phyloP scores from a whole-genome alignment of 2,797 vertebrate genomes.

The Chrysolophus pictus region DNA sequence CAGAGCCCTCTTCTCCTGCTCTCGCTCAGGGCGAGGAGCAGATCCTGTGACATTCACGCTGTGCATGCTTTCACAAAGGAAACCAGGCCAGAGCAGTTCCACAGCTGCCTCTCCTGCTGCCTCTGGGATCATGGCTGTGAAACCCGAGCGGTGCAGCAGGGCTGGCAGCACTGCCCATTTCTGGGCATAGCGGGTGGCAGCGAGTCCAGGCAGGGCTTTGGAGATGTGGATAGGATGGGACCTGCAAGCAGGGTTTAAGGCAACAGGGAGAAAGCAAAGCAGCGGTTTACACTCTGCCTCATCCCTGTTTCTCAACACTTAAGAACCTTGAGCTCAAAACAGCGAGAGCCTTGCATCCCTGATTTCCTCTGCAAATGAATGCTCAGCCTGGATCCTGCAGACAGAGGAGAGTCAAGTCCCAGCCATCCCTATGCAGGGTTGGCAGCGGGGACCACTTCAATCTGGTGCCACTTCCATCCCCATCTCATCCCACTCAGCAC shows the following conservation, averaged over 20 bases:
- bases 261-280: not conserved
- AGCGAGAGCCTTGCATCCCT: not conserved
- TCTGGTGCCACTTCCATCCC: not conserved
- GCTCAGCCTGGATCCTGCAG: not conserved
- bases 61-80: conserved; percentile 17
- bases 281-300: not conserved
- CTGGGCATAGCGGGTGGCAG: not conserved
- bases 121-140: not conserved
- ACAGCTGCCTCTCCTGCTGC: not conserved
- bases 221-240: not conserved
- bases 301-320: not conserved
- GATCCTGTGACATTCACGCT: conserved; percentile 50
- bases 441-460: fast-evolving
- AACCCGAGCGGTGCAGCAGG: not conserved
- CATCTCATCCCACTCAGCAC: not conserved
- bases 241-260: fast-evolving
- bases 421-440: not conserved
- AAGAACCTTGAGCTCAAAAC: fast-evolving
- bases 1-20: conserved; percentile 30
- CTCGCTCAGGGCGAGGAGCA: not conserved
- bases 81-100: conserved; percentile 36
- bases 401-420: not conserved
- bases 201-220: not conserved
- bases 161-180: not conserved
- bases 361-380: fast-evolving